These are phyloP conservation scores for Tipula helvola DNA, from an alignment of 2,888 invertebrate genomes.

Conservation along the genomic window DNA sequence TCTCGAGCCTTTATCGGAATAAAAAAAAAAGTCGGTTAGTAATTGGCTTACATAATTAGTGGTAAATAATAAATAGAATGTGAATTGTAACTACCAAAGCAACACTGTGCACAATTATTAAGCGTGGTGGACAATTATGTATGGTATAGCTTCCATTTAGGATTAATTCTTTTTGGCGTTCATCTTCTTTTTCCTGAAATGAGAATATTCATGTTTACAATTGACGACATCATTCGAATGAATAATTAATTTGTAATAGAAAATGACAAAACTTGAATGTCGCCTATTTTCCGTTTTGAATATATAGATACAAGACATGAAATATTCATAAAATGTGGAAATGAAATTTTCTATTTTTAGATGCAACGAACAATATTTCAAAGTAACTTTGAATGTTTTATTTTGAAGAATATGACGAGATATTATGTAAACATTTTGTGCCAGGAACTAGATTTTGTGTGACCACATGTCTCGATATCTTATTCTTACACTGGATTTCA, in stretches of 20 bases:
- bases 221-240: neutral
- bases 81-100: slow-evolving; percentile 14
- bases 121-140: slow-evolving; percentile 14
- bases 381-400: neutral
- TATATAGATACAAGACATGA: neutral
- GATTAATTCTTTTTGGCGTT: slow-evolving; percentile 53
- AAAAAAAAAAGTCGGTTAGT: neutral
- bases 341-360: neutral
- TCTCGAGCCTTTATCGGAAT: slow-evolving; percentile 37
- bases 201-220: slow-evolving; percentile 11
- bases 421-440: neutral
- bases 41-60: neutral
- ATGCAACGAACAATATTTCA: neutral
- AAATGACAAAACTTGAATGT: neutral
- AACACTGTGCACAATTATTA: slow-evolving; percentile 15
- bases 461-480: neutral
- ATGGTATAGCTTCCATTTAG: slow-evolving; percentile 38
- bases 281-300: neutral
- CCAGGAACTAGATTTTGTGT: neutral
- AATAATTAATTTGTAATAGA: neutral
- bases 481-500: neutral
- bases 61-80: neutral
- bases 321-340: neutral
- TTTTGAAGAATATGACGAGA: neutral
- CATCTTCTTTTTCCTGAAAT: slow-evolving; percentile 48